Conservation (phyloP, 2,888 invertebrate species). For the Sceliomorpha sp. region DNA sequence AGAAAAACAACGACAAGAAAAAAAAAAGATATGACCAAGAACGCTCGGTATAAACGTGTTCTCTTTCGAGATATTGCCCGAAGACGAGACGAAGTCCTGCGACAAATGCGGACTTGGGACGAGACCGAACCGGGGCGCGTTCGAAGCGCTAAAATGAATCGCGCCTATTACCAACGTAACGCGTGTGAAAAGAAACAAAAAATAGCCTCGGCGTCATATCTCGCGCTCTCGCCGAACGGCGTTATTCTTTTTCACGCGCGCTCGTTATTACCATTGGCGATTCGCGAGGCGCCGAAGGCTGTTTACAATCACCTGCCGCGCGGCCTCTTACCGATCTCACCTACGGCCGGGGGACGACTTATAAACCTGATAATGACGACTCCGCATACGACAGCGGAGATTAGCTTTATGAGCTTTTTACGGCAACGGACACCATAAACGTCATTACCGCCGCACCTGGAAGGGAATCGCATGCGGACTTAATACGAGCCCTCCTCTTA, state of each 20-base stretch:
- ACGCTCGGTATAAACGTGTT: no score
- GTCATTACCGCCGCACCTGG: conserved; percentile 53
- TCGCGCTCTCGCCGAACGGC: conserved; percentile 6
- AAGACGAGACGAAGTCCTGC: no score
- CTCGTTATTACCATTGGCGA: conserved; percentile 25
- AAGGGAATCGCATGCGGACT: conserved; percentile 30
- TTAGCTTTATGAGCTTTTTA: conserved; percentile 64
- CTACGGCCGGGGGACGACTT: conserved; percentile 31
- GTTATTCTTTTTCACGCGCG: conserved; percentile 32
- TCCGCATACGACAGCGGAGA: conserved; percentile 45
- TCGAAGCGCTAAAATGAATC: conserved; percentile 15
- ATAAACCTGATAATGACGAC: conserved; percentile 42
- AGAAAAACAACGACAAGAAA: no score
- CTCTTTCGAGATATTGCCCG: no score
- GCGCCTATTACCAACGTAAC: conserved; percentile 15
- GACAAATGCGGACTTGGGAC: no score
- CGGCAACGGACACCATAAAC: conserved; percentile 58
- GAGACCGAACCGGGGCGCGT: no score
- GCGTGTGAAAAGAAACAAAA: conserved; percentile 18
- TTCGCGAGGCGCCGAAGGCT: conserved; percentile 26
- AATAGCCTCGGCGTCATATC: conserved; percentile 20
- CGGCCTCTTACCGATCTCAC: conserved; percentile 21
- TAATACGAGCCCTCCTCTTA: conserved; percentile 34
- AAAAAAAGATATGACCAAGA: no score
- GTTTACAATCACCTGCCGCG: conserved; percentile 46